Percentiles rank a stretch among this genome's conserved stretches.
Evolutionary conservation across 2,113 vertebrate genomes (phyloP).

Genomic region (Sturnira hondurensis): DNA sequence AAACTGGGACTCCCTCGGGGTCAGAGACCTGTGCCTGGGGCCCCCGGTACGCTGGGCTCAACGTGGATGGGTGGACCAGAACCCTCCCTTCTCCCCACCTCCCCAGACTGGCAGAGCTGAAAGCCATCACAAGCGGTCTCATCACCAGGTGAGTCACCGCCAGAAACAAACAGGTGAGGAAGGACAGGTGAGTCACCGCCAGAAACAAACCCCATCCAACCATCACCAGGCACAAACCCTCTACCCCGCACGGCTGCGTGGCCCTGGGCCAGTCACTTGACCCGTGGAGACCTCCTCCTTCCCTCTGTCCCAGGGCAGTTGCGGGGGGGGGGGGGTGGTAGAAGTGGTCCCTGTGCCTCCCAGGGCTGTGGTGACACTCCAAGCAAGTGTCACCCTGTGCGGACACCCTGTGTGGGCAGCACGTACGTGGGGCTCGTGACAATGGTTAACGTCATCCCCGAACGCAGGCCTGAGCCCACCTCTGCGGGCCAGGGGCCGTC

Average conservation of each 20-base stretch:
- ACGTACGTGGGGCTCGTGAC: not conserved
- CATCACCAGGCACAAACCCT: not conserved
- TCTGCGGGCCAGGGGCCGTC: not conserved
- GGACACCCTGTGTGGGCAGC: accelerated
- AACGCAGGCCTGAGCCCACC: not conserved
- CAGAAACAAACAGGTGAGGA: not conserved
- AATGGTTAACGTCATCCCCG: not conserved
- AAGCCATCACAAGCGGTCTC: not conserved
- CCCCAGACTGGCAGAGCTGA: not conserved
- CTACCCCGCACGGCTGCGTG: too few relatives aligned
- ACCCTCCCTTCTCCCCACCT: not conserved
- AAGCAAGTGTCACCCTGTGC: not conserved
- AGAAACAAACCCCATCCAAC: not conserved
- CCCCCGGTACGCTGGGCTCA: not conserved
- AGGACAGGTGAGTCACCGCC: not conserved
- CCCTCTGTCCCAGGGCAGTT: accelerated
- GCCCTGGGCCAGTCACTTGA: not conserved
- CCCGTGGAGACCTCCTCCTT: not conserved
- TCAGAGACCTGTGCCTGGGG: not conserved
- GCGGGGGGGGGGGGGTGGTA: too few relatives aligned
- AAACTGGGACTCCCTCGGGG: not conserved
- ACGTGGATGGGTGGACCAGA: not conserved
- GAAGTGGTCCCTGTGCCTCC: not conserved
- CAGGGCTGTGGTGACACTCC: accelerated
- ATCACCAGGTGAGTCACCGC: not conserved